Evolutionary conservation across 2,797 vertebrate genomes (phyloP), one percentile per base, ranked within the genome.

Genomic region (Macrochelys suwanniensis): DNA sequence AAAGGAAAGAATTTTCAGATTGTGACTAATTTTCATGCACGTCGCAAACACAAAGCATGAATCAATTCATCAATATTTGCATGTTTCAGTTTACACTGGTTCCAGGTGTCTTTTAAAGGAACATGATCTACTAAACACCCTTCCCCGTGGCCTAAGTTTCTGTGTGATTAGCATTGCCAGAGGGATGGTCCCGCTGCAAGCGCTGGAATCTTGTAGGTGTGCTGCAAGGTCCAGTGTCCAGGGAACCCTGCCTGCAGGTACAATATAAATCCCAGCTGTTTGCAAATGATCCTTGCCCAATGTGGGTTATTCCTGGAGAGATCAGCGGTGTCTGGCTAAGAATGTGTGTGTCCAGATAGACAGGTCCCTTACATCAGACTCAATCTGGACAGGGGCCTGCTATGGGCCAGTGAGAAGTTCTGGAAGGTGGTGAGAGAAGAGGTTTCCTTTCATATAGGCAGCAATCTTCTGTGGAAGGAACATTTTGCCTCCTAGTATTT

Each of bases 391-490:
- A 57, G 87, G 78, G 97, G 93, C 94, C 96, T 95, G 80, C 95
- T 97, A 96, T 97, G 96, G 96, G 96, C 96, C 96, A 95, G 93
- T 80, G 96, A 85, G 53, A 92, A 68, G 89, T 77, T 90, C 86
- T 92, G 93, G 95, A 97, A 97, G 95, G 97, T 21, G 0, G 71
- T 89, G 96, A 95, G 84, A 31, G n/a, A 95, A 93, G 82, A 94
- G 94, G 79, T 80, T 86, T 93, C 83, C 87, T 92, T 79, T 89
- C 88, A 89, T 28, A 85, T 68, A 42, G 7, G 37, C 25, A 33
- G 6, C 8, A 42, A 42, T 26, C 31, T 90, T 87, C 87, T 95
- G 81, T 5, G 1, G 76, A 92, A 95, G 74, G 79, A 19, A 87
- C 26, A 79, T 57, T 78, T 61, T 68, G 78, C 74, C 74, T 47